These are phyloP conservation scores for Amblyopsis rosae DNA, from an alignment of 2,113 vertebrate species.

Conservation along the genomic window DNA sequence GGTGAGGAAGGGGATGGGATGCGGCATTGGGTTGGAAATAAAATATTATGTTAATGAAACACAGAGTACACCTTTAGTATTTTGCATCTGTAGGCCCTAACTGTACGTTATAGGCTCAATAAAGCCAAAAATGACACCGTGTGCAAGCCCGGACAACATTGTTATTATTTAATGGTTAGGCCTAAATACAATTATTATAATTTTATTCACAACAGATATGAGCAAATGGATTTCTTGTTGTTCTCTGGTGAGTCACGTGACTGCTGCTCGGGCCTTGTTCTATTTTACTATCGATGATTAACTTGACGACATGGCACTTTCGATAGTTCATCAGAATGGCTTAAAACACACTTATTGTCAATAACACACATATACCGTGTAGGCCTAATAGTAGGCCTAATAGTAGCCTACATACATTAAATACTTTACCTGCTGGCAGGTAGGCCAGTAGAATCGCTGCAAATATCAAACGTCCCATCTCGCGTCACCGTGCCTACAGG, in stretches of 20 bases:
- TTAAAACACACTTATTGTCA: neutral
- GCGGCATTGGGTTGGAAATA: no score
- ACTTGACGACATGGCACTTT: constrained; percentile 28
- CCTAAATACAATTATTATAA: no score
- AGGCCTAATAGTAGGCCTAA: neutral
- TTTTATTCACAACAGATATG: no score
- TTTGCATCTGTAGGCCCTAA: no score
- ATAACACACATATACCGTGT: neutral
- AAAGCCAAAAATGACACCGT: no score
- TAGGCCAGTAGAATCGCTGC: constrained; percentile 57
- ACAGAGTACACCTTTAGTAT: no score
- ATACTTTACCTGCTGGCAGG: constrained; percentile 69
- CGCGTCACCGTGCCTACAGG: constrained; percentile 32
- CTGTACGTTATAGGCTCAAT: no score
- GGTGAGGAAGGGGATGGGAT: neutral
- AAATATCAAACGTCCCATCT: constrained; percentile 66
- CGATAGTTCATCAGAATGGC: neutral
- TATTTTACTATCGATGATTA: constrained; percentile 70
- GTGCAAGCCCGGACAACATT: neutral
- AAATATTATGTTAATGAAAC: no score
- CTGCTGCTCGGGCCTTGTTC: constrained; percentile 31
- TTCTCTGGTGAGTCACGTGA: constrained; percentile 62
- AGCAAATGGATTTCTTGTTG: neutral
- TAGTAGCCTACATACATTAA: neutral
- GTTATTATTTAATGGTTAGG: neutral